Evolutionary conservation across 1,140 invertebrate genomes (phyloP).

Genomic region (Caerostris darwini): DNA sequence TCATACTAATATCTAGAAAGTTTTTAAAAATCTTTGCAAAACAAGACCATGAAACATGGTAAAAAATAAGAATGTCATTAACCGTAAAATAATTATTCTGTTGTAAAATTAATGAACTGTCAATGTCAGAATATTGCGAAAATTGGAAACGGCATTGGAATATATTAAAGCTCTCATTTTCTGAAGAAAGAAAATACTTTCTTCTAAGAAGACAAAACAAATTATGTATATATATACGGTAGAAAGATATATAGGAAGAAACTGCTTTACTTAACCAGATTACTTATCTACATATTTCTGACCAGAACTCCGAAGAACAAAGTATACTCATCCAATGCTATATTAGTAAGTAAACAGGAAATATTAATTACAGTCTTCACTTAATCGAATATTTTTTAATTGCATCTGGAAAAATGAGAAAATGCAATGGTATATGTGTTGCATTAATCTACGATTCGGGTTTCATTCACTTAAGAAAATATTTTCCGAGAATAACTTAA

Average conservation of each 20-base stretch:
- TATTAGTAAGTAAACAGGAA: not conserved
- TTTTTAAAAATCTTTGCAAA: no score
- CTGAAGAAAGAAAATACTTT: no score
- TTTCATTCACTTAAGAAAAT: not conserved
- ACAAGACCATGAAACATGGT: no score
- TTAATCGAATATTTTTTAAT: constrained; percentile 28
- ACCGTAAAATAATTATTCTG: no score
- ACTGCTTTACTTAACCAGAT: not conserved
- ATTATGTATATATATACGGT: no score
- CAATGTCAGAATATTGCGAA: not conserved
- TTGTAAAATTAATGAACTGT: no score
- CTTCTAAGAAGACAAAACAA: not conserved
- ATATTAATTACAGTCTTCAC: not conserved
- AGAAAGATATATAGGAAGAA: not conserved
- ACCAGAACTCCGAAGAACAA: not conserved
- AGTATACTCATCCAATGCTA: not conserved
- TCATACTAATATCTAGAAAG: no score
- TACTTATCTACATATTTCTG: not conserved
- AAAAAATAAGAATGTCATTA: no score
- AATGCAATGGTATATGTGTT: not conserved
- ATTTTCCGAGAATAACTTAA: not conserved
- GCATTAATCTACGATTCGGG: not conserved
- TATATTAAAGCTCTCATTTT: no score
- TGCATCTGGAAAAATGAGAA: constrained; percentile 22
- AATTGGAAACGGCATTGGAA: not conserved